A percentile compares a stretch with the other conserved stretches of the same genome.
Conservation (phyloP, 2,113 vertebrate genomes). For the Clarias batrachus region DNA sequence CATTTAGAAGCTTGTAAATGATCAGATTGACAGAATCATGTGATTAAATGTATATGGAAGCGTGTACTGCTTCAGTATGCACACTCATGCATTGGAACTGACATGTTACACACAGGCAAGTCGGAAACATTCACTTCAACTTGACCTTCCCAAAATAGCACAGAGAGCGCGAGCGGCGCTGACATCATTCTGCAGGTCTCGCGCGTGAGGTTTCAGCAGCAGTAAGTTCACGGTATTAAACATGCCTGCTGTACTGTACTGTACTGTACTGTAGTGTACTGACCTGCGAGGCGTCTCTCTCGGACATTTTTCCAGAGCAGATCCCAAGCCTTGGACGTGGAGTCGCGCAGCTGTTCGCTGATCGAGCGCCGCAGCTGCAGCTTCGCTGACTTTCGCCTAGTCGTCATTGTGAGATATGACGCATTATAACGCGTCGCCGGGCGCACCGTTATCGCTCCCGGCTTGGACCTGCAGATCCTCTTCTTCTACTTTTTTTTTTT, state of each 20-base stretch:
- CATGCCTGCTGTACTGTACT: too few species aligned
- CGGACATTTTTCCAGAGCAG: constrained; percentile 91
- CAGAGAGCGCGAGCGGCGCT: not conserved
- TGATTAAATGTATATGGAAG: not conserved
- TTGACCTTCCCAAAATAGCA: constrained; percentile 73
- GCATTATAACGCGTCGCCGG: constrained; percentile 65
- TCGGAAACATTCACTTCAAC: constrained; percentile 64
- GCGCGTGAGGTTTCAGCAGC: not conserved
- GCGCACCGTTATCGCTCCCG: constrained; percentile 40
- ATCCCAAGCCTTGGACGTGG: constrained; percentile 92
- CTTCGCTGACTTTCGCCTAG: constrained; percentile 69
- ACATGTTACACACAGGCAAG: too few species aligned
- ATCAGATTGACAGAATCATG: constrained; percentile 20
- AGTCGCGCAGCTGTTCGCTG: constrained; percentile 93
- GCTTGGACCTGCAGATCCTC: not conserved
- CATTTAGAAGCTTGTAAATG: constrained; percentile 53
- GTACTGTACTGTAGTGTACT: constrained; percentile 52
- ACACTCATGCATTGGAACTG: not conserved
- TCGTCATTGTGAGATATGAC: constrained; percentile 75
- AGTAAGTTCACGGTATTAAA: not conserved
- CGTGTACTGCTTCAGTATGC: not conserved
- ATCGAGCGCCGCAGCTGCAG: constrained; percentile 87
- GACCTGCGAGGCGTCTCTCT: constrained; percentile 91
- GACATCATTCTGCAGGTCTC: constrained; percentile 5
- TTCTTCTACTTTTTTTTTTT: not conserved